Conservation (phyloP, 1,140 invertebrate species). For the Ladona fulva region DNA sequence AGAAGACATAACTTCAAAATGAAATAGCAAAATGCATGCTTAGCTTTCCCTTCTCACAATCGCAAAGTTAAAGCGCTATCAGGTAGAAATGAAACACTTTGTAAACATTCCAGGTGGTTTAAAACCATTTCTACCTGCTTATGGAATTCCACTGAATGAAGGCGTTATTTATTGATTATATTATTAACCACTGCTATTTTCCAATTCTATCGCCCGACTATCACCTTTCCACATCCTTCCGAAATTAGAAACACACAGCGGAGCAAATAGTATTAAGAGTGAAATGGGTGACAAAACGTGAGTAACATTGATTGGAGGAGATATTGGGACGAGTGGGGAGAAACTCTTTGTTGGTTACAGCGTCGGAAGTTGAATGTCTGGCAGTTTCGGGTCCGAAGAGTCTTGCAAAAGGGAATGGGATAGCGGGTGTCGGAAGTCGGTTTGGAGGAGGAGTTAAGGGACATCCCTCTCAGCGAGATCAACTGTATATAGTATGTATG, state of each 20-base stretch:
- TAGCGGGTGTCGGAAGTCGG: not conserved
- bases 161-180: no score
- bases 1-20: no score
- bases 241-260: not conserved
- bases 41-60: no score
- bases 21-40: no score
- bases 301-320: not conserved
- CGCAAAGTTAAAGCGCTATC: no score
- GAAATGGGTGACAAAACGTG: not conserved
- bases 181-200: no score
- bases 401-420: not conserved
- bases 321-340: not conserved
- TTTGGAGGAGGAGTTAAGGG: not conserved
- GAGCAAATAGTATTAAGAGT: not conserved
- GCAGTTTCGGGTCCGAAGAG: not conserved
- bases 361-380: not conserved
- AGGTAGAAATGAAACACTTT: no score
- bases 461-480: not conserved
- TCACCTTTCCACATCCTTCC: no score
- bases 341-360: not conserved
- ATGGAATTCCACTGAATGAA: no score
- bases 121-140: no score
- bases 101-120: no score
- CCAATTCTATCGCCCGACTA: no score
- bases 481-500: constrained; percentile 7